These are phyloP conservation scores for Aromia moschata DNA, from an alignment of 2,888 invertebrate species.

Conservation along the genomic window DNA sequence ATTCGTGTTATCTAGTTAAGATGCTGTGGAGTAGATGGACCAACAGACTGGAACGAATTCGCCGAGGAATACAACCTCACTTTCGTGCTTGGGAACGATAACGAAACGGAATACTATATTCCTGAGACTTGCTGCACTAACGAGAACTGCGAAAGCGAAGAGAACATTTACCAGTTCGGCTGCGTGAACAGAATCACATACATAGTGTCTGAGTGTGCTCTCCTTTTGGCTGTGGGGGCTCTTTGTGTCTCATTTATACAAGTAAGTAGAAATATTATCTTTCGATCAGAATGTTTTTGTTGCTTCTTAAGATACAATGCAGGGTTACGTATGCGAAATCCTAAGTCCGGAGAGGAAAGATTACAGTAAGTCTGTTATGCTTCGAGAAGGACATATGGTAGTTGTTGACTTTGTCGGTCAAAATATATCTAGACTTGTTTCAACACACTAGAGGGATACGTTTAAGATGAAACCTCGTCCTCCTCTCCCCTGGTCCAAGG, in stretches of 20 bases:
- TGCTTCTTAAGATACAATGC: too few relatives aligned
- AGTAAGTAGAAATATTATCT: slow-evolving; percentile 65
- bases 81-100: background rate
- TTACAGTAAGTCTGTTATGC: too few relatives aligned
- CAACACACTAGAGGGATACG: too few relatives aligned
- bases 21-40: slow-evolving; percentile 72
- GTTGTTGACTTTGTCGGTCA: too few relatives aligned
- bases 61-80: background rate
- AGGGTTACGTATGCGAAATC: too few relatives aligned
- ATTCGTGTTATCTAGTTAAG: slow-evolving; percentile 65
- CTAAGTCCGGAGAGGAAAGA: too few relatives aligned
- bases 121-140: slow-evolving; percentile 44
- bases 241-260: slow-evolving; percentile 83
- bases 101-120: slow-evolving; percentile 29
- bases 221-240: slow-evolving; percentile 78
- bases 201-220: slow-evolving; percentile 64
- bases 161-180: slow-evolving; percentile 40
- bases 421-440: too few relatives aligned
- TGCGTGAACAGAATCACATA: slow-evolving; percentile 44
- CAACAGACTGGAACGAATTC: slow-evolving; percentile 67
- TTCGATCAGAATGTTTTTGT: too few relatives aligned
- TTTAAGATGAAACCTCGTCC: too few relatives aligned
- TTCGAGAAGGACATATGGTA: too few relatives aligned
- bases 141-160: slow-evolving; percentile 25
- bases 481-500: too few relatives aligned